Percentiles rank a stretch among this genome's conserved stretches.
These are phyloP conservation scores for Theretra japonica DNA, from an alignment of 2,888 invertebrate species.

Conservation along the genomic window DNA sequence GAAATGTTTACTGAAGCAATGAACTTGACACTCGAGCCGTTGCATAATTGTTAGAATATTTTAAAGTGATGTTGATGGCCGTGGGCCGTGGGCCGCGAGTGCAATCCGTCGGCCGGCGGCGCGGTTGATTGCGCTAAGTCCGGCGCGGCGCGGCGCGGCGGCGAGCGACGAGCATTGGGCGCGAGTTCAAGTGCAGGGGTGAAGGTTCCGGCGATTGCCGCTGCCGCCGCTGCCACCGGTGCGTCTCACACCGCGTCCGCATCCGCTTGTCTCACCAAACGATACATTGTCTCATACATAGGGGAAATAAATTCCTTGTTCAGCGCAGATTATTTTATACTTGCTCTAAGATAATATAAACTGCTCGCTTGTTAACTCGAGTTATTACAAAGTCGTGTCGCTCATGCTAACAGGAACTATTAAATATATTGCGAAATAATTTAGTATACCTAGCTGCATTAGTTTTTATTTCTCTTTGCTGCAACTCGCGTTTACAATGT, in stretches of 20 bases:
- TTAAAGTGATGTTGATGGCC: slow-evolving; percentile 42
- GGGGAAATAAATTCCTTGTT: background rate
- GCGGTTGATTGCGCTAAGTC: slow-evolving; percentile 72
- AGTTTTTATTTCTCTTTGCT: background rate
- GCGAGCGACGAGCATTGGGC: slow-evolving; percentile 39
- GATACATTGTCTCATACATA: background rate
- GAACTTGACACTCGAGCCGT: slow-evolving; percentile 22
- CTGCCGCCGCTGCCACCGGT: slow-evolving; percentile 36
- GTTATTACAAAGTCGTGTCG: slow-evolving; percentile 20
- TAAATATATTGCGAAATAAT: slow-evolving; percentile 8
- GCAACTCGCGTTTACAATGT: background rate
- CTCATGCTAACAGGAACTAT: slow-evolving; percentile 12
- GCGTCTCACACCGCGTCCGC: slow-evolving; percentile 32
- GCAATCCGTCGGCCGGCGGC: slow-evolving; percentile 59
- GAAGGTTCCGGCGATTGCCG: slow-evolving; percentile 65
- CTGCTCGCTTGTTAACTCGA: background rate
- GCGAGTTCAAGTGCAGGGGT: slow-evolving; percentile 82
- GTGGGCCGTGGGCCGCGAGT: slow-evolving; percentile 42
- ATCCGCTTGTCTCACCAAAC: slow-evolving; percentile 30
- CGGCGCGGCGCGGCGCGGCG: slow-evolving; percentile 48
- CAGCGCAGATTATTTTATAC: background rate
- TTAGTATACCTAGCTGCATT: background rate
- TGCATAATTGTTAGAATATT: slow-evolving; percentile 38
- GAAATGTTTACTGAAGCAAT: slow-evolving; percentile 23
- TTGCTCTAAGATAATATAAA: background rate